Percentiles rank a stretch among this genome's conserved stretches.
phyloP scores from a whole-genome alignment of 2,888 invertebrate species.

The Pinctada fucata region DNA sequence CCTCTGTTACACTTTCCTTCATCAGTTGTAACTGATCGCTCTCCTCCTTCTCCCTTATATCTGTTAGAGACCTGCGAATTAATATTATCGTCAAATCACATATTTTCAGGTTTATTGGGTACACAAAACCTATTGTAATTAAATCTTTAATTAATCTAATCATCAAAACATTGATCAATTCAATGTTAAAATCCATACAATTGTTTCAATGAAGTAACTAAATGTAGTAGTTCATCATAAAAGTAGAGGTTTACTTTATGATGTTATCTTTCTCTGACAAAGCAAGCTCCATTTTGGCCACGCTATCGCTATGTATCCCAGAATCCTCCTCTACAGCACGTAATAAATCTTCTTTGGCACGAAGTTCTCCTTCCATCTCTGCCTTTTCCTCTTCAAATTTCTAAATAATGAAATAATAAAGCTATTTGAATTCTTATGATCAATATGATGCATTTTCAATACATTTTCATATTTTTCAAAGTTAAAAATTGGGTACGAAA shows the following conservation, averaged over 20 bases:
- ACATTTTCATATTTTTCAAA: too few relatives aligned
- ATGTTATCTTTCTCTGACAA: conserved; percentile 65
- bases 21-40: conserved; percentile 54
- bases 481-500: too few relatives aligned
- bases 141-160: not conserved
- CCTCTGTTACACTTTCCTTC: conserved; percentile 48
- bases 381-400: conserved; percentile 60
- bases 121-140: not conserved
- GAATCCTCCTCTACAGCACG: conserved; percentile 58
- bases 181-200: not conserved
- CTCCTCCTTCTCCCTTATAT: conserved; percentile 51
- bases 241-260: conserved; percentile 53
- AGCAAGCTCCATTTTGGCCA: conserved; percentile 56
- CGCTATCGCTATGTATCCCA: conserved; percentile 52
- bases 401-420: conserved; percentile 32
- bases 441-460: too few relatives aligned
- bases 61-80: conserved; percentile 51
- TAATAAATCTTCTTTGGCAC: conserved; percentile 56
- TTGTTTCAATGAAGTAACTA: too few relatives aligned
- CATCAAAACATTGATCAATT: not conserved
- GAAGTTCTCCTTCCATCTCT: conserved; percentile 55
- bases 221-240: too few relatives aligned
- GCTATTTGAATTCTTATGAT: too few relatives aligned
- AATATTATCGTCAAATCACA: not conserved
- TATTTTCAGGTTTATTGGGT: too few relatives aligned